phyloP scores from a whole-genome alignment of 2,888 invertebrate genomes.

The Empis livida region DNA sequence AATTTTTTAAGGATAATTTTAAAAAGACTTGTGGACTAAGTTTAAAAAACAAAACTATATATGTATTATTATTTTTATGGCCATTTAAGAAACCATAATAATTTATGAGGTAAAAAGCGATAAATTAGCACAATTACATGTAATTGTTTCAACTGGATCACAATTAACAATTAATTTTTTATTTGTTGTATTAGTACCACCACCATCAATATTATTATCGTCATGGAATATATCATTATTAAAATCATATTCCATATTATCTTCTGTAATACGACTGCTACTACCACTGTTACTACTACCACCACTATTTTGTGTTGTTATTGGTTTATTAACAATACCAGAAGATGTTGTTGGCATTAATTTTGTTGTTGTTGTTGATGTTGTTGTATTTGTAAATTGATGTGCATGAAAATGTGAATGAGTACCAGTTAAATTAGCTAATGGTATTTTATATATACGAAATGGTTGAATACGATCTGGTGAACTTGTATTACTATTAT shows the following conservation, averaged over 20 bases:
- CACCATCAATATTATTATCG: slow-evolving; percentile 6
- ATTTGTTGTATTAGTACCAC: no score
- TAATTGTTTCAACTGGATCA: slow-evolving; percentile 11
- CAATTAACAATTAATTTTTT: slow-evolving; percentile 3
- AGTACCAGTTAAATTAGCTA: slow-evolving; percentile 24
- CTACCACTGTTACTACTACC: no score
- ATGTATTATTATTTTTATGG: no score
- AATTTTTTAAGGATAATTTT: no score
- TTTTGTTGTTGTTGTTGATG: slow-evolving; percentile 1
- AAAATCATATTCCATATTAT: no score
- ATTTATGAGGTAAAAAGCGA: slow-evolving; percentile 10
- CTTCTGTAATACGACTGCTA: no score
- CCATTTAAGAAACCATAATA: neutral
- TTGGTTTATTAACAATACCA: neutral
- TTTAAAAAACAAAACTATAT: no score
- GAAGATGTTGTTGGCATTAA: neutral
- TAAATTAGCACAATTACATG: slow-evolving; percentile 13
- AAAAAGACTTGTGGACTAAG: no score
- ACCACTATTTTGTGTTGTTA: no score
- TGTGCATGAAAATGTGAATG: slow-evolving; percentile 28
- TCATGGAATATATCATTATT: slow-evolving; percentile 3
- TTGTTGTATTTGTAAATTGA: slow-evolving; percentile 12
- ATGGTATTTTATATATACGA: slow-evolving; percentile 25
- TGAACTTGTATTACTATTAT: slow-evolving; percentile 11
- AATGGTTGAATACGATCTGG: slow-evolving; percentile 24